Evolutionary conservation across 2,113 vertebrate genomes (phyloP), one percentile per base, ranked within the genome.

Genomic region (Neodon shergylaensis): DNA sequence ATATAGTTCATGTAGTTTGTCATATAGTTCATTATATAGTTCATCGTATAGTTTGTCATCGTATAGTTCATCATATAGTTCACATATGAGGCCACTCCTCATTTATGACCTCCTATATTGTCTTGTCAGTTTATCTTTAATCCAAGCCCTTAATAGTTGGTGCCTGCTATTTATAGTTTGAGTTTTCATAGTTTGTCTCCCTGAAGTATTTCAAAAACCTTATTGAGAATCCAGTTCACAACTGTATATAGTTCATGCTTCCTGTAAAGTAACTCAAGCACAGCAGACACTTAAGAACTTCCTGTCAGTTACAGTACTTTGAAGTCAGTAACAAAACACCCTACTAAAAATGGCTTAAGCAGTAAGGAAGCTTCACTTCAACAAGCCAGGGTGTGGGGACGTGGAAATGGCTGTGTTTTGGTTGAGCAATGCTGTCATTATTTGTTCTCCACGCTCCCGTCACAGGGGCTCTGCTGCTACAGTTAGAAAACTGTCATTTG

Each of bases 161-260:
- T 86, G 21, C 42, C 66, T 77, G 61, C 44, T 81, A 22, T 68
- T 73, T 54, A 0, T 83, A 33, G 21, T 72, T 76, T 77, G 66
- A 47, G 28, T 77, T 63, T 77, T 39, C 24, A 49, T 54, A 5
- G 58, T 54, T 84, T 88, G 58, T 94, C 74, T 90, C 77, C 58
- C n/a, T 24, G 19, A 42, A 77, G 54, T 24, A 54, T 36, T 49
- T 88, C 58, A 7, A n/a, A 93, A 95, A 84, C 44, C 63, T 70
- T 81, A 22, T 17, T 26, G 10, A 82, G 58, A 85, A 85, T 90
- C 61, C 58, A 13, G 33, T 72, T 79, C 87, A 82, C 31, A 36
- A 16, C 66, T 95, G 81, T 78, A 82, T 21, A 52, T 21, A 61
- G 78, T 88, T 91, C 83, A 8, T 93, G 49, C 73, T 96, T 90